Evolutionary conservation across 2,888 invertebrate genomes (phyloP).

Genomic region (Chrysodeixis includens): DNA sequence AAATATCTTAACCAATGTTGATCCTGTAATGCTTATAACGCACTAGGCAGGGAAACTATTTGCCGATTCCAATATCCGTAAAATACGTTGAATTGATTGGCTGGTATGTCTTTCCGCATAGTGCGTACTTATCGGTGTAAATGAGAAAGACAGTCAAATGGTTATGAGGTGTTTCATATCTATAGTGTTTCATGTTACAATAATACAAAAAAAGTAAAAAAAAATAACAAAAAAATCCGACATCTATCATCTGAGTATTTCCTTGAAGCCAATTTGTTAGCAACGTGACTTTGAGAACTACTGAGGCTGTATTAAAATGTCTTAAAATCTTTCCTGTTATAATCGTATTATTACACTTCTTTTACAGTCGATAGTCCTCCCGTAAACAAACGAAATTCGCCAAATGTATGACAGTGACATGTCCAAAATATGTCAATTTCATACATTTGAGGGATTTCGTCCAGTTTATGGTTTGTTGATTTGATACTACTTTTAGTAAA

Average conservation of each 20-base stretch:
- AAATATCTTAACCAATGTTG: conserved; percentile 51
- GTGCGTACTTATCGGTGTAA: conserved; percentile 22
- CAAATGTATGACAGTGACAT: too few species aligned
- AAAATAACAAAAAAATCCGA: conserved; percentile 51
- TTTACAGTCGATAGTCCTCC: too few species aligned
- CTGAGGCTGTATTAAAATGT: neutral
- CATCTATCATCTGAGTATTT: conserved; percentile 33
- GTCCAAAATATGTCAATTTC: too few species aligned
- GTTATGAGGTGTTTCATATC: conserved; percentile 47
- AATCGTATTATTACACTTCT: too few species aligned
- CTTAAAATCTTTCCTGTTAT: neutral
- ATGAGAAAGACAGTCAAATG: conserved; percentile 40
- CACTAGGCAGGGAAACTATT: conserved; percentile 14
- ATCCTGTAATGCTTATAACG: conserved; percentile 33
- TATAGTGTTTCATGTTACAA: conserved; percentile 55
- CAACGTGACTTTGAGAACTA: conserved; percentile 23
- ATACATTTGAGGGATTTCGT: too few species aligned
- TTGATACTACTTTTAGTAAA: too few species aligned
- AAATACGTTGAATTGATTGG: neutral
- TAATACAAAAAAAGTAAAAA: conserved; percentile 56
- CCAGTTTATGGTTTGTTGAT: too few species aligned
- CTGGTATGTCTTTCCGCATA: conserved; percentile 11
- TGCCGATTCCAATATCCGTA: conserved; percentile 12
- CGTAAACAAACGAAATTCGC: too few species aligned
- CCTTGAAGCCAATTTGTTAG: conserved; percentile 28